Percentiles rank a stretch among this genome's conserved stretches.
These are phyloP conservation scores for Oligia fasciuncula DNA, from an alignment of 2,888 invertebrate species.

Conservation along the genomic window DNA sequence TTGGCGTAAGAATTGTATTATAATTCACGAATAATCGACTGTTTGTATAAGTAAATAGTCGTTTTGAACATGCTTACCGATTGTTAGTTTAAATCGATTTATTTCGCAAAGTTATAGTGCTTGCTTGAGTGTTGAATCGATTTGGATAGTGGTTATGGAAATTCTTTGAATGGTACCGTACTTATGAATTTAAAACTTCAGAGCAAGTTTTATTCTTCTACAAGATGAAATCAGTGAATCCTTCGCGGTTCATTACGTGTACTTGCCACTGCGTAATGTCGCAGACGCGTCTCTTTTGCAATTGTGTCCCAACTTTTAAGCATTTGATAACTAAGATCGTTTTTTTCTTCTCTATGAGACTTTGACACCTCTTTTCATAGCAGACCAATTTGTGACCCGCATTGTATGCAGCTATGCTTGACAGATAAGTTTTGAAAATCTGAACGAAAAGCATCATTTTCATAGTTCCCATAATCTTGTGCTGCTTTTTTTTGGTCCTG, in stretches of 20 bases:
- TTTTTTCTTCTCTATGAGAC: neutral
- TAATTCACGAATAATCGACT: slow-evolving; percentile 58
- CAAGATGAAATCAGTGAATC: neutral
- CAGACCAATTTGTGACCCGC: neutral
- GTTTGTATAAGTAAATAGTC: slow-evolving; percentile 60
- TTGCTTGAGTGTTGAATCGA: slow-evolving; percentile 31
- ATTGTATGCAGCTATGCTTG: neutral
- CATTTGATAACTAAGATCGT: neutral
- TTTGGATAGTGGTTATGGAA: slow-evolving; percentile 9
- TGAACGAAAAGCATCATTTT: neutral
- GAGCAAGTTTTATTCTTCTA: neutral
- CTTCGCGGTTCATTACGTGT: neutral
- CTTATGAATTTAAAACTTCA: neutral
- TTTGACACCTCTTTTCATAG: neutral
- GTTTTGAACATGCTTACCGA: slow-evolving; percentile 55
- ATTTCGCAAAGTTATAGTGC: slow-evolving; percentile 46
- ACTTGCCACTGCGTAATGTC: neutral
- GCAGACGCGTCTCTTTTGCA: neutral
- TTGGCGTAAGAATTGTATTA: slow-evolving; percentile 58
- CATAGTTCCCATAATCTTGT: neutral
- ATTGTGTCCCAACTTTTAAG: neutral
- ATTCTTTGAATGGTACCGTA: neutral
- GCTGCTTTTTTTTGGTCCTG: neutral
- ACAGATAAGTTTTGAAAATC: neutral
- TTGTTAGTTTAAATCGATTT: slow-evolving; percentile 54